A percentile compares a stretch with the other conserved stretches of the same genome.
phyloP scores from a whole-genome alignment of 2,888 invertebrate genomes.

The Ennomos quercinarius region DNA sequence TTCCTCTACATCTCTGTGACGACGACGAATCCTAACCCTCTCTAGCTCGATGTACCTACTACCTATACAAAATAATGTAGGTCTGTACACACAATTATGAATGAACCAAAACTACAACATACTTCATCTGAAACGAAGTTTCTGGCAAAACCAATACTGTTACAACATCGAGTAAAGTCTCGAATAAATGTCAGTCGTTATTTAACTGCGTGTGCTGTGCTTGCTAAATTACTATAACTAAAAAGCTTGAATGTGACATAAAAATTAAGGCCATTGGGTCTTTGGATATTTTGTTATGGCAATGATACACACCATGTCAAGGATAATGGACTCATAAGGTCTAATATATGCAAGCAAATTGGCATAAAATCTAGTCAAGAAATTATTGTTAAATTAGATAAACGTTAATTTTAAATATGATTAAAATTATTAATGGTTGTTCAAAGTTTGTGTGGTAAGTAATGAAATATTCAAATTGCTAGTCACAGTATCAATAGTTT shows the following conservation, averaged over 20 bases:
- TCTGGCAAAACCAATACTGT: conserved; percentile 41
- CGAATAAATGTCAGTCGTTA: conserved; percentile 71
- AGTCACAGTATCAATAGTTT: too few relatives aligned
- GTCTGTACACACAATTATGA: conserved; percentile 28
- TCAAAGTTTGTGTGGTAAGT: too few relatives aligned
- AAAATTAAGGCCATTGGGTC: conserved; percentile 23
- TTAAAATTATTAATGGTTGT: too few relatives aligned
- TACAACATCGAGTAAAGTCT: conserved; percentile 46
- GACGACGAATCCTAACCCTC: too few relatives aligned
- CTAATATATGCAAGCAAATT: conserved; percentile 17
- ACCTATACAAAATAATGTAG: too few relatives aligned
- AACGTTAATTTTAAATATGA: too few relatives aligned
- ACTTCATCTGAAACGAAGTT: conserved; percentile 38
- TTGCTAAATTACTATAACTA: conserved; percentile 27
- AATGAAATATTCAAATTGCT: too few relatives aligned
- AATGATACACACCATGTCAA: conserved; percentile 9
- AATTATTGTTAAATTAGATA: conserved; percentile 14
- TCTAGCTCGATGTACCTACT: too few relatives aligned
- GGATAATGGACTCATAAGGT: neutral
- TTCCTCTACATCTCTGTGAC: too few relatives aligned
- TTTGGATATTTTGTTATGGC: conserved; percentile 1
- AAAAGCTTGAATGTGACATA: conserved; percentile 23
- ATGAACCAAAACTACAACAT: conserved; percentile 40
- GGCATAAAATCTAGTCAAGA: conserved; percentile 3
- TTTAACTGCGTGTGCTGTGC: conserved; percentile 52